Percentiles rank a stretch among this genome's conserved stretches.
phyloP scores from a whole-genome alignment of 2,888 invertebrate genomes.

The Micoletzkya japonica region DNA sequence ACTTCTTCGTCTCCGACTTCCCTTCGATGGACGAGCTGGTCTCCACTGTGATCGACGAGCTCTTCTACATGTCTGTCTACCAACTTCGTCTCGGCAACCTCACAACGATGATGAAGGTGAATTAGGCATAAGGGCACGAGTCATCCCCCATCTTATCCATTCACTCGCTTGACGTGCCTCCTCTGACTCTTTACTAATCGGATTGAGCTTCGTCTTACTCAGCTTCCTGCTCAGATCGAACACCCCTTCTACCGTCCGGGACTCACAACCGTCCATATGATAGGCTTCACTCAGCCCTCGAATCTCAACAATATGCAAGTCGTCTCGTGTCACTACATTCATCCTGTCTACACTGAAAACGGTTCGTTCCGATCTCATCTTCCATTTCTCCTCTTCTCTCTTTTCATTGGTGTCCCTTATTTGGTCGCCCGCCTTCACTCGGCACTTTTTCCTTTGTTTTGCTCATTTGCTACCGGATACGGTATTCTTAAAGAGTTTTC shows the following conservation, averaged over 20 bases:
- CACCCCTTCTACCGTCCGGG: constrained; percentile 2
- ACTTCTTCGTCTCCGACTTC: constrained; percentile 23
- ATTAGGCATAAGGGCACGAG: background rate
- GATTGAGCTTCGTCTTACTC: background rate
- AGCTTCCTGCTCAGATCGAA: background rate
- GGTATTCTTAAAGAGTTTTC: too few relatives aligned
- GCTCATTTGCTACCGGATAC: too few relatives aligned
- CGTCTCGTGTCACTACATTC: constrained; percentile 2
- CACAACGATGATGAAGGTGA: constrained; percentile 12
- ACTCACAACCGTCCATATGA: background rate
- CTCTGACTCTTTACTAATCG: background rate
- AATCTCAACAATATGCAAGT: constrained; percentile 13
- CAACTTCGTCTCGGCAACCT: constrained; percentile 19
- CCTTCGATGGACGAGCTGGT: background rate
- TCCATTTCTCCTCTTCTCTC: background rate
- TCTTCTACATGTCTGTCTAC: constrained; percentile 25
- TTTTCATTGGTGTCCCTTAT: background rate
- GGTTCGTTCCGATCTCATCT: too few relatives aligned
- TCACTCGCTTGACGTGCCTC: background rate
- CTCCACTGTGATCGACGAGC: constrained; percentile 11
- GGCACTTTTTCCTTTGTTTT: background rate
- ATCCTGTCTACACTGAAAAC: constrained; percentile 9
- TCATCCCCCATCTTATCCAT: background rate
- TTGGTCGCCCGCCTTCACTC: background rate
- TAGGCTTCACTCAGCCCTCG: constrained; percentile 15